Percentiles rank a stretch among this genome's conserved stretches.
Evolutionary conservation across 2,888 invertebrate species (phyloP).

Genomic region (Heliconius ethilla): DNA sequence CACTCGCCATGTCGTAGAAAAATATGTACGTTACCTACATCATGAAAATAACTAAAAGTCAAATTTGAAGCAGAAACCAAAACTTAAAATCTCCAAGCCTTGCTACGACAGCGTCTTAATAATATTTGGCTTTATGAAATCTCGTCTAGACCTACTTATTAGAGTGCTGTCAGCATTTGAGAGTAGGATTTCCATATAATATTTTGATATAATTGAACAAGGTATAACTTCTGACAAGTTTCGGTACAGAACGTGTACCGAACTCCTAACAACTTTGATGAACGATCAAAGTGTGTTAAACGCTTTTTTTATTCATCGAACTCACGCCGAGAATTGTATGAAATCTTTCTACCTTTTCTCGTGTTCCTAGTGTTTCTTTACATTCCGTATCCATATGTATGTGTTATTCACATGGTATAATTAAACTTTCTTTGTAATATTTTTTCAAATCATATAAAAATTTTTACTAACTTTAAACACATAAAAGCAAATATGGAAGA

Average conservation of each 20-base stretch:
- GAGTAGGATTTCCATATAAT: not conserved
- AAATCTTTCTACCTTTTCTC: not conserved
- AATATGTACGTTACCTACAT: too few relatives aligned
- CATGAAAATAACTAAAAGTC: too few relatives aligned
- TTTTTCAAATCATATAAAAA: too few relatives aligned
- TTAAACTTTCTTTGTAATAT: too few relatives aligned
- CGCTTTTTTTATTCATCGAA: not conserved
- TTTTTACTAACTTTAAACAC: too few relatives aligned
- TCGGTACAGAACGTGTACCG: not conserved
- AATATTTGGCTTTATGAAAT: not conserved
- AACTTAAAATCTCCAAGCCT: too few relatives aligned
- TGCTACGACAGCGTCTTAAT: not conserved
- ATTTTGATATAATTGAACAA: slow-evolving; percentile 1
- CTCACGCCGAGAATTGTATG: not conserved
- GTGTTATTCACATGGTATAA: too few relatives aligned
- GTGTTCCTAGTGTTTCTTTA: too few relatives aligned
- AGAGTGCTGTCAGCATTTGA: not conserved
- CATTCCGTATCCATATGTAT: too few relatives aligned
- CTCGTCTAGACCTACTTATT: not conserved
- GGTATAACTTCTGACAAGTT: slow-evolving; percentile 3
- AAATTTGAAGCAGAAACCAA: too few relatives aligned
- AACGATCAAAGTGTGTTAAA: not conserved
- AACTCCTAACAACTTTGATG: not conserved
- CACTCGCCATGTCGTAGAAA: too few relatives aligned
- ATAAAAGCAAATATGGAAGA: too few relatives aligned